Evolutionary conservation across 1,140 invertebrate species (phyloP), one percentile per base, ranked within the genome.

Genomic region (Zaprionus vittiger): DNA sequence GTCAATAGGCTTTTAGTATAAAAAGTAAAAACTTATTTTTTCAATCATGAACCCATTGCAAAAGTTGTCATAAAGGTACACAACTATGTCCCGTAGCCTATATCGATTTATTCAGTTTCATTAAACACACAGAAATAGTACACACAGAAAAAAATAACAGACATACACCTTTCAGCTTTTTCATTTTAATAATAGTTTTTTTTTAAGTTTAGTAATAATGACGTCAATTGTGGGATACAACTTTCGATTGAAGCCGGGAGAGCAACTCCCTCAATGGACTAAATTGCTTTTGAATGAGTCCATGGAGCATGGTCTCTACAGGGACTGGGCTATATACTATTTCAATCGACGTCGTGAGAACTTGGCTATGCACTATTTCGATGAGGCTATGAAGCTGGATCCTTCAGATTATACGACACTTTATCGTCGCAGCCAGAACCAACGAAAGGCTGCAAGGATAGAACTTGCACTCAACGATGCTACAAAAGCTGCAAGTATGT

Each of bases 241-340:
- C 11, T 79, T 81, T 4, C 22, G 31, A 12, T 9, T 67, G 14
- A 34, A 56, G n/a, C 4, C 14, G 1, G 55, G 24, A 3, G 65
- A 34, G 20, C 24, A 55, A 11, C 15, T 31, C 12, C 65, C 65
- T 1, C 28, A 12, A 38, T 92, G 91, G 91, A 37, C 67, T 17
- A 83, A 80, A 49, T 67, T 92, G 2, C 87, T 83, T 6, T 92
- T 87, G 91, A 64, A 72, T 11, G 64, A 66, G 0, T 79, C 90
- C 47, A 69, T 81, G 0, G 69, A 86, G 4, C 91, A 91, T 20
- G 62, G 77, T 17, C 86, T 92, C 7, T 92, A 86, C n/a, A 61
- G 76, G 34, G 91, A 91, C 14, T 92, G 91, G 91, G 91, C 84
- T 11, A 72, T 67, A 11, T 92, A 91, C 34, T 92, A 92, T 41